These are phyloP conservation scores for Aphelenchoides bicaudatus DNA, from an alignment of 2,888 invertebrate genomes.

Conservation along the genomic window DNA sequence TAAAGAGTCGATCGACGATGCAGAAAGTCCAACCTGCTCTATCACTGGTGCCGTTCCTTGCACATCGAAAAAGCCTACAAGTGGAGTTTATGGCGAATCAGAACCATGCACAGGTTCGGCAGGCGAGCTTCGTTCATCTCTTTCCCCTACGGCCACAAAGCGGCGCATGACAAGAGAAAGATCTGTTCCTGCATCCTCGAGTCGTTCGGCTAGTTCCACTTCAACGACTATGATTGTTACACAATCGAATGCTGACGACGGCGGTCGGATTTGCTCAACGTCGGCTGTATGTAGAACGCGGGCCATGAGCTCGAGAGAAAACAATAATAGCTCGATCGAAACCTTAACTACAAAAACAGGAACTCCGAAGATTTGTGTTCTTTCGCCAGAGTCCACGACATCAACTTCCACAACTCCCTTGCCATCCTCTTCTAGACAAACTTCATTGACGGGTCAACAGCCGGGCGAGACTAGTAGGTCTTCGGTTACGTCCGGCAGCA, in stretches of 20 bases:
- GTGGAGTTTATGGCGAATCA: constrained; percentile 11
- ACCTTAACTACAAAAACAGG: too few species aligned
- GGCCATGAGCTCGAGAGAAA: constrained; percentile 10
- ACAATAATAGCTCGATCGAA: constrained; percentile 9
- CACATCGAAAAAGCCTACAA: not conserved
- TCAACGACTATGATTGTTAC: constrained; percentile 5
- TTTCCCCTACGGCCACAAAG: constrained; percentile 20
- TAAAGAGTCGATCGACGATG: constrained; percentile 16
- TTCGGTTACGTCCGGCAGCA: too few species aligned
- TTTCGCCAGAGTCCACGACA: too few species aligned
- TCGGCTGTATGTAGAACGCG: not conserved
- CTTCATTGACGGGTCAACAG: too few species aligned
- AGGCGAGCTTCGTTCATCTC: not conserved
- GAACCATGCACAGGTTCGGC: constrained; percentile 23
- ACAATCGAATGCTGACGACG: constrained; percentile 14
- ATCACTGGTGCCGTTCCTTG: constrained; percentile 5
- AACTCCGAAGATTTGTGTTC: too few species aligned
- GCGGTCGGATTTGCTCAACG: not conserved
- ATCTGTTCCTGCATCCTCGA: constrained; percentile 19
- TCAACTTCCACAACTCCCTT: too few species aligned
- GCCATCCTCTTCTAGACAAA: too few species aligned
- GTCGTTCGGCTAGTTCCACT: constrained; percentile 14
- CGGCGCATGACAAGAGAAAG: constrained; percentile 23
- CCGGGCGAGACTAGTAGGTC: too few species aligned
- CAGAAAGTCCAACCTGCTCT: not conserved